These are phyloP conservation scores for Sinocyclocheilus maitianheensis DNA, from an alignment of 2,113 vertebrate genomes.

Conservation along the genomic window DNA sequence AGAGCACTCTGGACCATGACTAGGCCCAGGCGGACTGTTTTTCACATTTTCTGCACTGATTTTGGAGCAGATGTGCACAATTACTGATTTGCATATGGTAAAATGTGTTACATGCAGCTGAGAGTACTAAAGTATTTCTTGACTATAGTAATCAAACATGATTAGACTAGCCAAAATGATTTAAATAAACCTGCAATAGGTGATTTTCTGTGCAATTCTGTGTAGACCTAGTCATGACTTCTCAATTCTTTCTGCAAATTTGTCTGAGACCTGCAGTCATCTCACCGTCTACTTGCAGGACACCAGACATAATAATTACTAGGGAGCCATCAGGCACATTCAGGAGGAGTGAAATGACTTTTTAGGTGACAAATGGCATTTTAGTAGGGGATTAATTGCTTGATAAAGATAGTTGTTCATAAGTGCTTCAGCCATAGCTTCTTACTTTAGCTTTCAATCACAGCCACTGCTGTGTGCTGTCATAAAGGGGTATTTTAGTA, in stretches of 20 bases:
- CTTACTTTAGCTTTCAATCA: not conserved
- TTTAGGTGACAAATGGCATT: not conserved
- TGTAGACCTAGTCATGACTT: conserved; percentile 27
- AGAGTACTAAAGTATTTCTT: not conserved
- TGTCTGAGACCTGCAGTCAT: conserved; percentile 4
- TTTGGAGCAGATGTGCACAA: not conserved
- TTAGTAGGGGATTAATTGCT: not conserved
- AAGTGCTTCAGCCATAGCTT: not conserved
- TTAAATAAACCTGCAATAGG: not conserved
- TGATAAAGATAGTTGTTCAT: not conserved
- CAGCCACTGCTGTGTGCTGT: not conserved
- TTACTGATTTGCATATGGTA: not conserved
- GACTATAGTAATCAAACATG: not conserved
- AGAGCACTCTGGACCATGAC: conserved; percentile 19
- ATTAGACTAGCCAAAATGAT: not conserved
- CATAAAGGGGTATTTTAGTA: not conserved
- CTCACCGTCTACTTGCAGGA: not conserved
- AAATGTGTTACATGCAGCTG: not conserved
- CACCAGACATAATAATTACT: not conserved
- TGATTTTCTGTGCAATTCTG: not conserved
- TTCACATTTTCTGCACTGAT: conserved; percentile 2
- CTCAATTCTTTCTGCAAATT: conserved; percentile 41
- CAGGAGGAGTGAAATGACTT: not conserved
- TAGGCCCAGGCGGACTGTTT: not conserved
- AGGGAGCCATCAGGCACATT: not conserved